Conservation (phyloP, 2,113 vertebrate genomes). For the Ceyx margarethae region DNA sequence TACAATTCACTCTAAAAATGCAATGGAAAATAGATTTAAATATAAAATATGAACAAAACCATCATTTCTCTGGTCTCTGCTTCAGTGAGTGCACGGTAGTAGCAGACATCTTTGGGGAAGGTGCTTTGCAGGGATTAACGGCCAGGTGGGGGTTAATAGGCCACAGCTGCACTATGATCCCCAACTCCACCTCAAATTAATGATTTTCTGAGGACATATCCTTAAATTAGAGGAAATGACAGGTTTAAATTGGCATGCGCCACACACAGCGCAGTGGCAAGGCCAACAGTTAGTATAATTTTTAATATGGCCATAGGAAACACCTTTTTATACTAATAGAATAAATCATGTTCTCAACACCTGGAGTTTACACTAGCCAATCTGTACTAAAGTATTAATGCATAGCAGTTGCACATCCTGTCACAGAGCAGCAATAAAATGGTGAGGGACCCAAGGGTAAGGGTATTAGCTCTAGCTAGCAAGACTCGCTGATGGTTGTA, state of each 20-base stretch:
- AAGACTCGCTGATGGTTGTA: neutral
- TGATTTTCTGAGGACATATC: constrained; percentile 52
- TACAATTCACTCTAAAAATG: neutral
- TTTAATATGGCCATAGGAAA: constrained; percentile 53
- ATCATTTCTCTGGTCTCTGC: neutral
- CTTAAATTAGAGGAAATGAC: constrained; percentile 60
- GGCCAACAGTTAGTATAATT: constrained; percentile 44
- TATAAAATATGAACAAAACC: neutral
- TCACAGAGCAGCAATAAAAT: constrained; percentile 50
- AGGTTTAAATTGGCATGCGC: constrained; percentile 60
- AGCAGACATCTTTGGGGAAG: neutral
- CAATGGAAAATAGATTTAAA: neutral
- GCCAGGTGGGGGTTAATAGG: constrained; percentile 26
- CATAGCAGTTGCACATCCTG: constrained; percentile 61
- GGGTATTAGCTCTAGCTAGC: neutral
- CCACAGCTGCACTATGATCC: constrained; percentile 33
- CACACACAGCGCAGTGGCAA: constrained; percentile 43
- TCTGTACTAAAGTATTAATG: constrained; percentile 54
- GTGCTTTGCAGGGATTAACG: constrained; percentile 10
- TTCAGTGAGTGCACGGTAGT: neutral
- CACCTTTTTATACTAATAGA: constrained; percentile 54
- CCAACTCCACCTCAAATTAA: constrained; percentile 27
- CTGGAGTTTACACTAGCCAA: constrained; percentile 58
- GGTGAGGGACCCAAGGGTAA: constrained; percentile 19
- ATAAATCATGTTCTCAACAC: constrained; percentile 68